Evolutionary conservation across 2,113 vertebrate species (phyloP), one percentile per base, ranked within the genome.

Genomic region (Corythaixoides concolor): DNA sequence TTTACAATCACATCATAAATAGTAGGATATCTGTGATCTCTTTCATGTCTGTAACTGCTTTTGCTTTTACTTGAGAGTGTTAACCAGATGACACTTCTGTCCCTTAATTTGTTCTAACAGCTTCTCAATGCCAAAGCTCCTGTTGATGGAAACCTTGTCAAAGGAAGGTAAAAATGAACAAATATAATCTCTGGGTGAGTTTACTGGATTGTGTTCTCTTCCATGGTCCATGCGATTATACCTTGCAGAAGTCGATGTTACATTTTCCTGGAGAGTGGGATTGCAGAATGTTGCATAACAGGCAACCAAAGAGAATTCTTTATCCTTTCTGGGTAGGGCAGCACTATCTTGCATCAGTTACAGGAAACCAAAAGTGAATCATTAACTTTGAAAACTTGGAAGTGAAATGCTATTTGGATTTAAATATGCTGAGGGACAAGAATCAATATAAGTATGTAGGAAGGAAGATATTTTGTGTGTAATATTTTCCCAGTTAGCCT

Each of bases 1-100:
- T 86, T 97, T 96, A 96, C 70, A 84, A 47, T 93, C 96, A 82
- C 74, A 64, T 55, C 94, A 89, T 94, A 95, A 97, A 96, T 39
- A 72, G 64, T 18, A 39, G 85, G 67, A 47, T 85, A 94, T 94
- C 87, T 91, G 45, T 32, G 53, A 47, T 78, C 88, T 82, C 85
- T 92, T 97, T 96, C 88, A 95, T 95, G 92, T 94, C 77, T 73
- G 63, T 85, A 39, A 37, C 70, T 85, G 73, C 58, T 96, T 95
- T 94, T 87, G 52, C 52, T 88, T 96, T 90, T 84, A 4, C 58
- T 81, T 72, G 43, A 66, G 63, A 78, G 88, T 87, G 93, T 85
- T 92, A 80, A 78, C 63, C 80, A 96, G 95, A 79, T 94, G 76
- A 84, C 83, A 83, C 55, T 88, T 43, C 52, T 83, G 76, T 58